These are phyloP conservation scores for Mustelus asterias DNA, from an alignment of 2,113 vertebrate species.

Conservation along the genomic window DNA sequence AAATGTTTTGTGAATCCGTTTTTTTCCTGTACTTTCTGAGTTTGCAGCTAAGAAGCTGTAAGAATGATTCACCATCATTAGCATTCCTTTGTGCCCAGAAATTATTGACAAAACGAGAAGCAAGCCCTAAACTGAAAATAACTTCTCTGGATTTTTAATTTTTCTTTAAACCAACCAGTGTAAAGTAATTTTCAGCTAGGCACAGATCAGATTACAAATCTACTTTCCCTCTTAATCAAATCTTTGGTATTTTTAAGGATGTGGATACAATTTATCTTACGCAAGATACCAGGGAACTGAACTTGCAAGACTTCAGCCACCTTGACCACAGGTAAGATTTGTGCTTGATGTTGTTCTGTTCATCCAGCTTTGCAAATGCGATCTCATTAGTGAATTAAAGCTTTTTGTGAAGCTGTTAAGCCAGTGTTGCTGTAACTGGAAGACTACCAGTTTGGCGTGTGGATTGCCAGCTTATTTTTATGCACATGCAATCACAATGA, in stretches of 20 bases:
- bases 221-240: not conserved
- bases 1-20: not conserved
- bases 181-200: not conserved
- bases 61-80: not conserved
- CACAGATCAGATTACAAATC: not conserved
- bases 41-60: not conserved
- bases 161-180: not conserved
- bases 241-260: constrained; percentile 61
- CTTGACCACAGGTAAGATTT: constrained; percentile 80
- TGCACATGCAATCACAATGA: not conserved
- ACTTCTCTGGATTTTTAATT: not conserved
- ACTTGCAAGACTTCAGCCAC: constrained; percentile 94
- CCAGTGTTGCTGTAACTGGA: not conserved
- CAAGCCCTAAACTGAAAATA: not conserved
- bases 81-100: not conserved
- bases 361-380: not conserved
- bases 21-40: not conserved
- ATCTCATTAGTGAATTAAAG: not conserved
- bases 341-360: not conserved
- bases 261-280: constrained; percentile 96
- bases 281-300: constrained; percentile 88
- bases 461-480: not conserved
- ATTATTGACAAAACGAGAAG: not conserved
- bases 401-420: not conserved
- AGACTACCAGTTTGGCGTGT: not conserved